phyloP scores from a whole-genome alignment of 2,113 vertebrate species.

The Ginglymostoma cirratum region DNA sequence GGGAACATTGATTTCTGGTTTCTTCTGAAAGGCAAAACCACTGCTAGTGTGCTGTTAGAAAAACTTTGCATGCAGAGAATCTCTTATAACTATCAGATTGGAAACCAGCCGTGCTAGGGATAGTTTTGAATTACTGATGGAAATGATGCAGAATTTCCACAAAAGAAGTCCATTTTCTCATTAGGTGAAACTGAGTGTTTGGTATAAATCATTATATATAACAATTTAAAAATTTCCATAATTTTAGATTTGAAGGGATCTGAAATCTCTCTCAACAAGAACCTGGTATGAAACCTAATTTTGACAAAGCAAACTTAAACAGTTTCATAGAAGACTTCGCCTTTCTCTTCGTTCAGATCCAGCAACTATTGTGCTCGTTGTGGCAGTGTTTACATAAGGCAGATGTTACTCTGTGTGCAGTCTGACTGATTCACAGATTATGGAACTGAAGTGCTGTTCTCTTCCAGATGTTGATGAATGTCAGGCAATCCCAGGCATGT shows the following conservation, averaged over 20 bases:
- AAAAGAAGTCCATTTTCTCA: neutral
- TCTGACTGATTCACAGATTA: neutral
- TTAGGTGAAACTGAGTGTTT: neutral
- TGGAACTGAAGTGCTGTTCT: conserved; percentile 22
- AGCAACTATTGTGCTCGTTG: neutral
- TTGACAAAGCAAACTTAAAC: neutral
- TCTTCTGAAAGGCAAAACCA: neutral
- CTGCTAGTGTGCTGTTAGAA: no score
- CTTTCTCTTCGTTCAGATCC: neutral
- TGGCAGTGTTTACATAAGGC: neutral
- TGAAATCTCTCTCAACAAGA: neutral
- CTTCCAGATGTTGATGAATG: conserved; percentile 69
- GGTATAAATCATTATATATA: neutral
- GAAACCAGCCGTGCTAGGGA: neutral
- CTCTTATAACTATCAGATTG: neutral
- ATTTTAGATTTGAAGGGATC: neutral
- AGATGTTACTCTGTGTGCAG: conserved; percentile 1
- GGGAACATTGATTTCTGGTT: neutral
- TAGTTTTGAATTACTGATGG: neutral
- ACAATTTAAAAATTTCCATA: neutral
- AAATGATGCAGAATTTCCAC: neutral
- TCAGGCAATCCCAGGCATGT: conserved; percentile 63
- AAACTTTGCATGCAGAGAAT: neutral
- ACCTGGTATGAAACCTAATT: neutral
- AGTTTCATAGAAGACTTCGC: neutral